phyloP scores from a whole-genome alignment of 1,140 invertebrate species.

The Drosophila guanche region DNA sequence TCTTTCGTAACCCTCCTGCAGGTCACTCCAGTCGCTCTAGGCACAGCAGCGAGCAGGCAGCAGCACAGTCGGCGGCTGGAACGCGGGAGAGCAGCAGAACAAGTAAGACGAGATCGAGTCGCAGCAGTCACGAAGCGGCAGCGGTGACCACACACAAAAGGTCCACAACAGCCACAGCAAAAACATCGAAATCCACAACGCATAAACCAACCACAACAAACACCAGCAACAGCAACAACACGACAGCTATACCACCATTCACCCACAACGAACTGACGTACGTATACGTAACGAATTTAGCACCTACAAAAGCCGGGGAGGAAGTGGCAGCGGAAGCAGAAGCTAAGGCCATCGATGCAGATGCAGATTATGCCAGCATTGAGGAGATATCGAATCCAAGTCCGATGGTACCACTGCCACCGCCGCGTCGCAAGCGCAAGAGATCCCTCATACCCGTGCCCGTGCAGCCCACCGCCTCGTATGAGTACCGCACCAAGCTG shows the following conservation, averaged over 20 bases:
- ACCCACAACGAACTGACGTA: slow-evolving; percentile 79
- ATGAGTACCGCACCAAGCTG: slow-evolving; percentile 69
- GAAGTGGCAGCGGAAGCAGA: not conserved
- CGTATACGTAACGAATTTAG: slow-evolving; percentile 83
- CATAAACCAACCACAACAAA: slow-evolving; percentile 41
- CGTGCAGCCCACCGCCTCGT: slow-evolving; percentile 48
- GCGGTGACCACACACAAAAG: slow-evolving; percentile 59
- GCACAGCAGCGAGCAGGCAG: slow-evolving; percentile 63
- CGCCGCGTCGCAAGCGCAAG: slow-evolving; percentile 67
- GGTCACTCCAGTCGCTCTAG: slow-evolving; percentile 82
- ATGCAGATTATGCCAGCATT: slow-evolving; percentile 63
- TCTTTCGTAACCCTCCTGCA: slow-evolving; percentile 13
- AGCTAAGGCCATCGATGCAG: not conserved
- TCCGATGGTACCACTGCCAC: slow-evolving; percentile 24
- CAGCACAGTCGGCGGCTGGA: slow-evolving; percentile 22
- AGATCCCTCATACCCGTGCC: slow-evolving; percentile 69
- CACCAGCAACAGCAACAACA: slow-evolving; percentile 19
- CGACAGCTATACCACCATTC: slow-evolving; percentile 36
- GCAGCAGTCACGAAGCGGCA: slow-evolving; percentile 51
- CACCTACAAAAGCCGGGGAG: slow-evolving; percentile 62
- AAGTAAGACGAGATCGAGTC: slow-evolving; percentile 59
- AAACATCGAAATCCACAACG: slow-evolving; percentile 53
- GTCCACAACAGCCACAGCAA: slow-evolving; percentile 41
- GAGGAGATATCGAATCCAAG: slow-evolving; percentile 33
- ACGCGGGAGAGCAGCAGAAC: slow-evolving; percentile 45